Percentiles rank a stretch among this genome's conserved stretches.
These are phyloP conservation scores for Aphrocallistes beatrix DNA, from an alignment of 37 sponge, comb jelly and placozoan genomes.

Conservation along the genomic window DNA sequence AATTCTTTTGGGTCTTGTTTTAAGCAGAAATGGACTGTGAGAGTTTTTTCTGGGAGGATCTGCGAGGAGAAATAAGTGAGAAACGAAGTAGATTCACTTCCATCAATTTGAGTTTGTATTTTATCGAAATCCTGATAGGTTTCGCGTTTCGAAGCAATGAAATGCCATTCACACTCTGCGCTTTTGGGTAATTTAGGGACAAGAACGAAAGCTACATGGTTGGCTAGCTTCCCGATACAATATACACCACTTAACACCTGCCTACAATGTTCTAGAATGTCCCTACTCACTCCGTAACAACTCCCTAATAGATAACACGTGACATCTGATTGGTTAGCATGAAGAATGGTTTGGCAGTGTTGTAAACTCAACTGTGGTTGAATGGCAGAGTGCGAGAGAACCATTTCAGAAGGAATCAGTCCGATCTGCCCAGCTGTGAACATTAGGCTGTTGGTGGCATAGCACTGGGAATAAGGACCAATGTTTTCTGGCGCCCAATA, in stretches of 20 bases:
- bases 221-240: neutral
- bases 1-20: neutral
- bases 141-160: constrained; percentile 30
- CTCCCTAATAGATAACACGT: neutral
- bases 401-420: constrained; percentile 24
- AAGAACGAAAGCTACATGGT: constrained; percentile 28
- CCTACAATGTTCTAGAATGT: neutral
- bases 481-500: constrained; percentile 87
- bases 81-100: neutral
- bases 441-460: constrained; percentile 32
- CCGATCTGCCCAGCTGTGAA: constrained; percentile 70
- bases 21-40: neutral
- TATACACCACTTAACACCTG: neutral
- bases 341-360: neutral
- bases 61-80: neutral
- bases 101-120: neutral
- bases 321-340: neutral
- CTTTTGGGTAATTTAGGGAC: constrained; percentile 33
- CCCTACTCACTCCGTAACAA: constrained; percentile 1
- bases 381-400: neutral
- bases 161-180: constrained; percentile 62
- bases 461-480: constrained; percentile 77
- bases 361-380: neutral
- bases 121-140: neutral
- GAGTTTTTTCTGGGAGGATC: too few relatives aligned